Evolutionary conservation across 2,888 invertebrate genomes (phyloP).

Genomic region (Pedicia rivosa): DNA sequence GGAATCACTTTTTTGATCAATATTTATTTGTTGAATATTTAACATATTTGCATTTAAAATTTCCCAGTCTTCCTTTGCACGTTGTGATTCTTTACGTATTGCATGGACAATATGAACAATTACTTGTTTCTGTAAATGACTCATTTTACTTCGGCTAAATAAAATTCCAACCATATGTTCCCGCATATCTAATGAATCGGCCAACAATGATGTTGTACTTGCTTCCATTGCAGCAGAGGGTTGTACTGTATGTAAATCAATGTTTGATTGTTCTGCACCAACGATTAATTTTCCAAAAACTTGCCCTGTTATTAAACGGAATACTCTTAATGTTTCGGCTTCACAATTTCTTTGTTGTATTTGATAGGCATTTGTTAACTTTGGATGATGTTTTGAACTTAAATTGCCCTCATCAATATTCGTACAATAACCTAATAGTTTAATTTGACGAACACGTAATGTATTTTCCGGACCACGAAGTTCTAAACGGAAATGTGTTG

Average conservation of each 20-base stretch:
- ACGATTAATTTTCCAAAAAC: slow-evolving; percentile 80
- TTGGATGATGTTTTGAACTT: slow-evolving; percentile 19
- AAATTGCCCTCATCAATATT: slow-evolving; percentile 13
- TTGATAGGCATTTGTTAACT: slow-evolving; percentile 24
- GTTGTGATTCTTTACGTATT: slow-evolving; percentile 72
- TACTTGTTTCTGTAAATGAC: slow-evolving; percentile 84
- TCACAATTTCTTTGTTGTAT: slow-evolving; percentile 81
- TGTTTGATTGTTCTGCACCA: slow-evolving; percentile 33
- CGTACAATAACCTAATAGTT: slow-evolving; percentile 42
- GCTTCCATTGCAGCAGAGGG: slow-evolving; percentile 22
- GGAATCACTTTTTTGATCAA: slow-evolving; percentile 19
- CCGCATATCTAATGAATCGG: slow-evolving; percentile 53
- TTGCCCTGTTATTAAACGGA: slow-evolving; percentile 80
- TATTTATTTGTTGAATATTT: slow-evolving; percentile 17
- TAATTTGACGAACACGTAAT: slow-evolving; percentile 72
- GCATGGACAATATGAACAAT: slow-evolving; percentile 83
- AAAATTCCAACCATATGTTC: slow-evolving; percentile 95
- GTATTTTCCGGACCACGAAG: slow-evolving; percentile 85
- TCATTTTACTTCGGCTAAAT: slow-evolving; percentile 84
- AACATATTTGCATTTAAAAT: slow-evolving; percentile 28
- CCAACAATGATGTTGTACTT: slow-evolving; percentile 24
- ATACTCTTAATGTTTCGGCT: slow-evolving; percentile 80
- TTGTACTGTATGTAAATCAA: slow-evolving; percentile 10
- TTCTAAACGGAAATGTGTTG: slow-evolving; percentile 59
- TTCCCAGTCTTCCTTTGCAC: slow-evolving; percentile 88